Conservation (phyloP, 2,113 vertebrate species). For the Scalopus aquaticus region DNA sequence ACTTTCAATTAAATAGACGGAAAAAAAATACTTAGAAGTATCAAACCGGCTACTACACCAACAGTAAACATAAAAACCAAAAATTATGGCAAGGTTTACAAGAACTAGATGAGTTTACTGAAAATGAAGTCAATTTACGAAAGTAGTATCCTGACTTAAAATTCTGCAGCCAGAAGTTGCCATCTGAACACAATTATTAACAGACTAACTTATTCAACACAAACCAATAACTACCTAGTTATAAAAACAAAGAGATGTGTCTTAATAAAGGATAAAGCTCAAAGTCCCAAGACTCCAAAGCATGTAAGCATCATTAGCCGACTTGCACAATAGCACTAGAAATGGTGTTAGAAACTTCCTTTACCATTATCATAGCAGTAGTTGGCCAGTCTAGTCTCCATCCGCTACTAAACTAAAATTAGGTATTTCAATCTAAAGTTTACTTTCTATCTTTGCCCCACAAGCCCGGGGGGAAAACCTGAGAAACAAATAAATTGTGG, state of each 20-base stretch:
- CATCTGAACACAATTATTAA: slow-evolving; percentile 47
- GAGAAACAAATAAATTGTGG: not conserved
- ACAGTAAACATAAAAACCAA: slow-evolving; percentile 20
- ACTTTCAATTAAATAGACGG: slow-evolving; percentile 5
- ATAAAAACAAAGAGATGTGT: slow-evolving; percentile 27
- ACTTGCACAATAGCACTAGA: not conserved
- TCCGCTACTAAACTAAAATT: not conserved
- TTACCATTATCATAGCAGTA: not conserved
- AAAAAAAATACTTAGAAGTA: slow-evolving; percentile 39
- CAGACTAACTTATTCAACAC: not conserved
- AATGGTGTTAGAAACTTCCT: not conserved
- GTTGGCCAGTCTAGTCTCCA: not conserved
- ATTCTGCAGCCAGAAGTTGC: slow-evolving; percentile 48
- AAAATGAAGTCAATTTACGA: slow-evolving; percentile 16
- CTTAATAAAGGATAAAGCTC: slow-evolving; percentile 14
- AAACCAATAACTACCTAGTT: slow-evolving; percentile 39
- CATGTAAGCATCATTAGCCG: not conserved
- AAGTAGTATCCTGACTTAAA: not conserved
- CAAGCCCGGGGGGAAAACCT: not conserved
- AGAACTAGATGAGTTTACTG: not conserved
- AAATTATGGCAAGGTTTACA: not conserved
- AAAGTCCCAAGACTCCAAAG: not conserved
- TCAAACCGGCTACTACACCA: slow-evolving; percentile 28
- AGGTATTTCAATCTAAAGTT: slow-evolving; percentile 30
- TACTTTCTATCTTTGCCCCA: not conserved